Base-by-base conservation (phyloP, 2,797 vertebrate genomes). In the Intellagama lesueurii region DNA sequence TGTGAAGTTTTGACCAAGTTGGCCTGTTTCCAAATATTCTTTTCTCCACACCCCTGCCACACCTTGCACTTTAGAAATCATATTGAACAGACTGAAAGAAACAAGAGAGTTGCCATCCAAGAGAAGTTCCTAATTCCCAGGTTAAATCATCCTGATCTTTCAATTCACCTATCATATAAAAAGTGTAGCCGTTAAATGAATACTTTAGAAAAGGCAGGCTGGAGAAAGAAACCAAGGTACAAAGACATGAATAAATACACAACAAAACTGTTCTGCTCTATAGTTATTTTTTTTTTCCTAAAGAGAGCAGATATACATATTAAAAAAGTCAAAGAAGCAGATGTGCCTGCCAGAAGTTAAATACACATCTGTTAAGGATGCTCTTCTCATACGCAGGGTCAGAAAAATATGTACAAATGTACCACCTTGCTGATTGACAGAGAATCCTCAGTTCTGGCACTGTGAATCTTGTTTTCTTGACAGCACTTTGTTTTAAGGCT, bases 401-500 rank as follows among this genome's bases (percentile, higher is more conserved):
- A 96, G 95, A 97, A 97, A 97, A 97, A 97, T 97, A 97, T 97
- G 97, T 97, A 97, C 97, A 97, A 97, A 96, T 96, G 96, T 96
- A 96, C 96, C 95, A 96, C 96, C 96, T 95, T 91, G 30, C 96
- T 97, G 97, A 98, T 96, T 97, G 97, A 97, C 97, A 97, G 97
- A 96, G 95, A 97, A 96, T 96, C 96, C 96, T 97, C 95, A 96
- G 95, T 96, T 97, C 97, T 96, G 96, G 97, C 96, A 95, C 95
- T 49, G 89, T 94, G 96, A 96, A 96, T 96, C 97, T 97, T 97
- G 97, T 98, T 98, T 98, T 97, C 96, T 97, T 98, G 97, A 97
- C 97, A 98, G 97, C 97, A 96, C 97, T 97, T 97, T 97, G 97
- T 98, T 97, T 97, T 97, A 97, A 97, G 97, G 97, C 97, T 97